phyloP scores from a whole-genome alignment of 2,888 invertebrate genomes.

The Scaptomyza cyrtandrae region DNA sequence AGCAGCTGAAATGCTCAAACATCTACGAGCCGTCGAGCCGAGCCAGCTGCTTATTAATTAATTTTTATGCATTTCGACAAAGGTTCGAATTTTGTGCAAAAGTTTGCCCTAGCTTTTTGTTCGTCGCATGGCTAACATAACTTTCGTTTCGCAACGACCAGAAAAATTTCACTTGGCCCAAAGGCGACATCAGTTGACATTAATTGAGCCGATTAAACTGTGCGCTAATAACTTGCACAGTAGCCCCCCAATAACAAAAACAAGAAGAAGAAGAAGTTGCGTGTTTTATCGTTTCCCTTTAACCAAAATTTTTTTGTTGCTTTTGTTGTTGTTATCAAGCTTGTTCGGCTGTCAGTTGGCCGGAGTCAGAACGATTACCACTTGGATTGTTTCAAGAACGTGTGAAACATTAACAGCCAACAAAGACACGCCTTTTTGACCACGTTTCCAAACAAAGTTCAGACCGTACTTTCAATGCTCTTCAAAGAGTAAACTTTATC shows the following conservation, averaged over 20 bases:
- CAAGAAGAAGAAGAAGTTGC: no score
- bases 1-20: background rate
- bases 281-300: slow-evolving; percentile 22
- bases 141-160: slow-evolving; percentile 10
- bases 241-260: slow-evolving; percentile 4
- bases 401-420: slow-evolving; percentile 46
- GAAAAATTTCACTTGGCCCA: slow-evolving; percentile 67
- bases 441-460: slow-evolving; percentile 1
- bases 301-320: slow-evolving; percentile 23
- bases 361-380: slow-evolving; percentile 69
- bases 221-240: slow-evolving; percentile 70
- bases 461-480: slow-evolving; percentile 31
- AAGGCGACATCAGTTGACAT: slow-evolving; percentile 66
- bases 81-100: slow-evolving; percentile 56
- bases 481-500: background rate
- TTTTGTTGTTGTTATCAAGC: slow-evolving; percentile 31
- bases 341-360: slow-evolving; percentile 65
- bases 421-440: background rate
- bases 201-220: slow-evolving; percentile 74
- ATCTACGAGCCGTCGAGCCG: slow-evolving; percentile 18
- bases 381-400: slow-evolving; percentile 58
- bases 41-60: slow-evolving; percentile 71
- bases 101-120: slow-evolving; percentile 36
- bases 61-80: slow-evolving; percentile 78
- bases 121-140: slow-evolving; percentile 21